Conservation (phyloP, 2,797 vertebrate species). For the Gymnoscopelus microlampas region DNA sequence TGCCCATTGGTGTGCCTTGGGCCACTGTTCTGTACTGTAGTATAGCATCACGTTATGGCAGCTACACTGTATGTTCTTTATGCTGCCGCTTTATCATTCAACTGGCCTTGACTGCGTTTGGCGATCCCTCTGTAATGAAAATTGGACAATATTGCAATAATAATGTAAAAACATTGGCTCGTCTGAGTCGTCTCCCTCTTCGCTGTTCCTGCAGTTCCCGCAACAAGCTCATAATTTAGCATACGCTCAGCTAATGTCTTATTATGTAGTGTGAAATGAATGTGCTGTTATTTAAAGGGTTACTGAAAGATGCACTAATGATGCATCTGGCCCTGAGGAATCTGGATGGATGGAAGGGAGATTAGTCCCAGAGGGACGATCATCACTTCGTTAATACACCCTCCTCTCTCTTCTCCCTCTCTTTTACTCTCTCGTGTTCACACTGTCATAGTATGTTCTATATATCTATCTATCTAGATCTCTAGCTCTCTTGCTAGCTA, state of each 20-base stretch:
- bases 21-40: no score
- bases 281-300: conserved; percentile 33
- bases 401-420: not conserved
- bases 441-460: not conserved
- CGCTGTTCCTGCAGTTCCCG: conserved; percentile 1
- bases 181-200: not conserved
- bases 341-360: conserved; percentile 11
- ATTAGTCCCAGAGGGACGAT: conserved; percentile 18
- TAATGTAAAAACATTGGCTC: no score
- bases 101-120: no score
- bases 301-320: conserved; percentile 20
- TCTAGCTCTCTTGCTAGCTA: no score
- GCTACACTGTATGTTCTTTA: no score
- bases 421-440: not conserved
- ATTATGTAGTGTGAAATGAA: conserved; percentile 31
- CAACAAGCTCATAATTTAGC: conserved; percentile 30
- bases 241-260: conserved; percentile 29
- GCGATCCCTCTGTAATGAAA: no score
- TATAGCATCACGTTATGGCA: no score
- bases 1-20: no score
- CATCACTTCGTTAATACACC: conserved; percentile 10
- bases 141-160: no score
- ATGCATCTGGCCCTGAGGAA: conserved; percentile 21
- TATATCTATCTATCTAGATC: conserved; percentile 8
- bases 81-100: no score